phyloP scores from a whole-genome alignment of 1,140 invertebrate genomes.

The Eriosoma lanigerum region DNA sequence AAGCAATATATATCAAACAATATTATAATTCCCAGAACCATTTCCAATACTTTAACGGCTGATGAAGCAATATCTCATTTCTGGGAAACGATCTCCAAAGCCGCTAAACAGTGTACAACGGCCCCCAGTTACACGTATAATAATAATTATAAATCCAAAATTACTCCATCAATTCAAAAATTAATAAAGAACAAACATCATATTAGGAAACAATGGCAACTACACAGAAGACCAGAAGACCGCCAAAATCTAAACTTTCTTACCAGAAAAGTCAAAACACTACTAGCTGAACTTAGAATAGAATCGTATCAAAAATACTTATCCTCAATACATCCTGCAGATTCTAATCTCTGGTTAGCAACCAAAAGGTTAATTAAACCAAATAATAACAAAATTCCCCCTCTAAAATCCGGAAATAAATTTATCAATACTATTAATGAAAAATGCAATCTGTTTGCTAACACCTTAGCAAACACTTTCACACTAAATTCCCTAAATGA shows the following conservation, averaged over 20 bases:
- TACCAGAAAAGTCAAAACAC: slow-evolving; percentile 2
- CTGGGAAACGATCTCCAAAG: no score
- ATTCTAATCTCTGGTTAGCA: slow-evolving; percentile 8
- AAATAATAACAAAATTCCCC: neutral
- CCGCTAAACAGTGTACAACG: no score
- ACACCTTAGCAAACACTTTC: no score
- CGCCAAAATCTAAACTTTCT: slow-evolving; percentile 20
- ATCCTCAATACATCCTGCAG: slow-evolving; percentile 18
- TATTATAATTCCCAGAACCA: no score
- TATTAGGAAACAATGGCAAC: slow-evolving; percentile 12
- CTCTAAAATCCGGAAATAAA: no score
- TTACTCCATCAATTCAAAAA: slow-evolving; percentile 10
- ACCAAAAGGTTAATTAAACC: slow-evolving; percentile 25
- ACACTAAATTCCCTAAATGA: no score
- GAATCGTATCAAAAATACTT: slow-evolving; percentile 13
- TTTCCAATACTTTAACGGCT: no score
- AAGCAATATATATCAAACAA: no score
- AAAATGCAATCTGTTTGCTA: no score
- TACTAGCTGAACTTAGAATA: slow-evolving; percentile 3
- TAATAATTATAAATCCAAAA: neutral
- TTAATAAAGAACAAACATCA: slow-evolving; percentile 27
- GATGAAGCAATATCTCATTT: no score
- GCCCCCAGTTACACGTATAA: neutral
- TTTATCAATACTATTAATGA: no score
- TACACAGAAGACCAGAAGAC: slow-evolving; percentile 1